A percentile compares a stretch with the other conserved stretches of the same genome.
Conservation (phyloP, 1,140 invertebrate species). For the Drosophila nigromelanica region DNA sequence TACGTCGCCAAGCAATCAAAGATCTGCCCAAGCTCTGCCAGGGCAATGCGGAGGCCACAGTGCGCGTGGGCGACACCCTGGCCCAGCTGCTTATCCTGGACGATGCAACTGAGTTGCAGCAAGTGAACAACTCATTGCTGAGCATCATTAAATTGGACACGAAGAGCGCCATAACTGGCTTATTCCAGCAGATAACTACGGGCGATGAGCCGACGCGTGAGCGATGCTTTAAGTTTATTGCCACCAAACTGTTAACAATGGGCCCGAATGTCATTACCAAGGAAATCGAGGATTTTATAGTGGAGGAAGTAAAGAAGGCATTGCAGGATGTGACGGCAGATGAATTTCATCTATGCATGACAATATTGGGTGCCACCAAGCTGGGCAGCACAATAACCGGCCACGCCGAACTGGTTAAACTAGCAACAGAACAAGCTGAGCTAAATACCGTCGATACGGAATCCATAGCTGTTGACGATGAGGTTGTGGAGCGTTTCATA, state of each 20-base stretch:
- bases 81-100: conserved; percentile 95
- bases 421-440: conserved; percentile 93
- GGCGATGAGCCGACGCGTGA: conserved; percentile 91
- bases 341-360: conserved; percentile 96
- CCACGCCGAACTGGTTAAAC: conserved; percentile 93
- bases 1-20: conserved; percentile 97
- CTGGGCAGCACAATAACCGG: conserved; percentile 92
- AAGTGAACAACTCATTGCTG: conserved; percentile 89
- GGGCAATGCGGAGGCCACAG: conserved; percentile 92
- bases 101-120: conserved; percentile 91
- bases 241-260: conserved; percentile 91
- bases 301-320: conserved; percentile 94
- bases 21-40: conserved; percentile 95
- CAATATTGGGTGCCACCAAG: conserved; percentile 91
- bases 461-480: conserved; percentile 90
- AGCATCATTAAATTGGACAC: conserved; percentile 86
- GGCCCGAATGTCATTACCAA: conserved; percentile 91
- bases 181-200: conserved; percentile 94
- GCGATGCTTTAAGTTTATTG: conserved; percentile 94
- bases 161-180: conserved; percentile 90
- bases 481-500: conserved; percentile 91
- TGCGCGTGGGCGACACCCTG: conserved; percentile 95
- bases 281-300: conserved; percentile 94
- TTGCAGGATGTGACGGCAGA: conserved; percentile 94
- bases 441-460: conserved; percentile 89